Percentiles rank a stretch among this genome's conserved stretches.
phyloP scores from a whole-genome alignment of 2,797 vertebrate species.

The Halcyon smyrnensis region DNA sequence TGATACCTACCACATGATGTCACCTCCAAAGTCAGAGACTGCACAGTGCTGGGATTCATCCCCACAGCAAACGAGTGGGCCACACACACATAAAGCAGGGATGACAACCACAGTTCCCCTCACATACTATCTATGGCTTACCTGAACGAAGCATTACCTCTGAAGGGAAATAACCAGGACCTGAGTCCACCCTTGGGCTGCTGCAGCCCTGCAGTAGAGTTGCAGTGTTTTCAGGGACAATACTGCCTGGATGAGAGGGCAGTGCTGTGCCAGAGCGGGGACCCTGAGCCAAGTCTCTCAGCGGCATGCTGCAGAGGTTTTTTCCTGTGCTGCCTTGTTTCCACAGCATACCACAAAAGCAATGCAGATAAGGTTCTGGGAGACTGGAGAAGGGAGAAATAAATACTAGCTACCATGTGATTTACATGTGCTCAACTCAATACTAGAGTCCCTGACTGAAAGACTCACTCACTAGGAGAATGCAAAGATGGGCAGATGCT shows the following conservation, averaged over 20 bases:
- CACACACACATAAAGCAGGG: neutral
- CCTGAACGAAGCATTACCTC: neutral
- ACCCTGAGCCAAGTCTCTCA: neutral
- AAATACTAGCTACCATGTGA: neutral
- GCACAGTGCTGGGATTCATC: neutral
- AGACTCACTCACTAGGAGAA: neutral
- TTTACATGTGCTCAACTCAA: neutral
- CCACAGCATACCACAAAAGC: neutral
- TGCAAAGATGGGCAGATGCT: neutral
- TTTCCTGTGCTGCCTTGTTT: neutral
- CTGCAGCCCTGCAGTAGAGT: neutral
- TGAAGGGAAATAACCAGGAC: neutral
- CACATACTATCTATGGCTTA: neutral
- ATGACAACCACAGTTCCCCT: neutral
- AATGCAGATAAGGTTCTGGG: neutral
- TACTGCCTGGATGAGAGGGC: neutral
- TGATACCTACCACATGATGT: neutral
- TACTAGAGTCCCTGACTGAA: neutral
- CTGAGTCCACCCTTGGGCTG: neutral
- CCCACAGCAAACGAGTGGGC: neutral
- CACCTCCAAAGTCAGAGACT: neutral
- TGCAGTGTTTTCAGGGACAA: neutral
- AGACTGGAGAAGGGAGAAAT: neutral
- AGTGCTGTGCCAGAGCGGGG: rapidly evolving
- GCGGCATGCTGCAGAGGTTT: neutral